A percentile compares a stretch with the other conserved stretches of the same genome.
phyloP scores from a whole-genome alignment of 2,113 vertebrate genomes.

The Cololabis saira region DNA sequence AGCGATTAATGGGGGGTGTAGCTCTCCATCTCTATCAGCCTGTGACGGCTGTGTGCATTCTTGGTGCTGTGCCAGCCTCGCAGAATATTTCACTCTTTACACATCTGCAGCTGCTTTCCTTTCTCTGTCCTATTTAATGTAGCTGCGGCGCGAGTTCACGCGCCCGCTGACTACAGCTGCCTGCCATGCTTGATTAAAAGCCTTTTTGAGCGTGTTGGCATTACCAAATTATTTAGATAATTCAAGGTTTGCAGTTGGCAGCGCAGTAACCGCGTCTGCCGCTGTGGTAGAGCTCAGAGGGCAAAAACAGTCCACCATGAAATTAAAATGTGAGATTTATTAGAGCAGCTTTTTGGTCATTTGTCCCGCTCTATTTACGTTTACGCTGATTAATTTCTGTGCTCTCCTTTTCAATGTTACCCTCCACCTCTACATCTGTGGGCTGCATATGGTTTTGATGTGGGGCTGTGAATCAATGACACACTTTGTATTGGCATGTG shows the following conservation, averaged over 20 bases:
- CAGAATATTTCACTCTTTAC: slow-evolving; percentile 62
- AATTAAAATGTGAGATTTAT: slow-evolving; percentile 2
- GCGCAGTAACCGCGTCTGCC: background rate
- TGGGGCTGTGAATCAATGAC: slow-evolving; percentile 58
- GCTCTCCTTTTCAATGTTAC: slow-evolving; percentile 31
- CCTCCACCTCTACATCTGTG: slow-evolving; percentile 45
- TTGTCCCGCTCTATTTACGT: slow-evolving; percentile 17
- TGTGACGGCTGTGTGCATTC: slow-evolving; percentile 75
- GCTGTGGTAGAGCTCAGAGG: background rate
- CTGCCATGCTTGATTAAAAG: slow-evolving; percentile 16
- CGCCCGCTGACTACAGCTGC: slow-evolving; percentile 20
- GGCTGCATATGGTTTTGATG: slow-evolving; percentile 74
- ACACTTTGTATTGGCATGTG: slow-evolving; percentile 64
- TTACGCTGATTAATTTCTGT: slow-evolving; percentile 26
- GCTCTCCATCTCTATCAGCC: slow-evolving; percentile 59
- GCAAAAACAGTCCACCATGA: background rate
- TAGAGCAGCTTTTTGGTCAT: rapidly evolving
- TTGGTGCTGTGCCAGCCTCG: slow-evolving; percentile 65
- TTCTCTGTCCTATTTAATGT: slow-evolving; percentile 24
- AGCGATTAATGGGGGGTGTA: slow-evolving; percentile 61
- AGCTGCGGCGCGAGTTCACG: background rate
- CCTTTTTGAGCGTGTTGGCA: slow-evolving; percentile 14
- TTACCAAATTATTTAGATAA: slow-evolving; percentile 10
- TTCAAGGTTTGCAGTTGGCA: slow-evolving; percentile 34
- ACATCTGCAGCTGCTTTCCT: slow-evolving; percentile 68